Evolutionary conservation across 1,140 invertebrate genomes (phyloP), one percentile per base, ranked within the genome.

Genomic region (Cydia amplana): DNA sequence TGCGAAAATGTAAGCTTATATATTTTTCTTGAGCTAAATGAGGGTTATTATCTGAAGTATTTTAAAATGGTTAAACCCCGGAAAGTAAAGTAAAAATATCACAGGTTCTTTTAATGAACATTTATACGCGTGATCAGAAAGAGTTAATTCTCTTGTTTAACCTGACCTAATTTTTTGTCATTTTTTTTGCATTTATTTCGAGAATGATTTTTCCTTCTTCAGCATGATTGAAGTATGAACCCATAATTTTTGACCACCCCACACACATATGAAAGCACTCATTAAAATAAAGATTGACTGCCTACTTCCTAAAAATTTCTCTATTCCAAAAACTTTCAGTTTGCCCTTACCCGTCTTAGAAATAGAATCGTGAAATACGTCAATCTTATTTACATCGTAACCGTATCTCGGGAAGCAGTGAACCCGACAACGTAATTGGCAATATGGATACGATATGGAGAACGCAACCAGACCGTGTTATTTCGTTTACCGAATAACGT

Each of bases 1-100:
- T 60, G 55, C 55, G 55, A 60, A 60, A 60, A 60, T 60, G 55
- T 60, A 20, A 60, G 55, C 55, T 60, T 60, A 60, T 20, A 60
- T 23, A 20, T 60, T 60, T 55, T 23, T 60, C 55, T 60, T 60
- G 1, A 60, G 55, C 12, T 23, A 60, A 23, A 23, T 60, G 55
- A 60, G 9, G 18, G 20, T 60, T 60, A 60, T 60, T 60, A 46
- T 46, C 43, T 46, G 23, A 7, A 51, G 55, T 23, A 60, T n/a
- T 20, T 60, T 10, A 60, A 60, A 60, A 60, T 60, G n/a, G 55
- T 60, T 20, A 20, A 2, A 60, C 18, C 18, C n/a, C n/a, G n/a
- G n/a, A 20, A 18, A 23, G n/a, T 20, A 23, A 20, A 20, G 7
- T 20, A n/a, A n/a, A 16, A 18, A 16, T n/a, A n/a, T 14, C 10